Evolutionary conservation across 1,140 invertebrate genomes (phyloP).

Genomic region (Stegodyphus dumicola): DNA sequence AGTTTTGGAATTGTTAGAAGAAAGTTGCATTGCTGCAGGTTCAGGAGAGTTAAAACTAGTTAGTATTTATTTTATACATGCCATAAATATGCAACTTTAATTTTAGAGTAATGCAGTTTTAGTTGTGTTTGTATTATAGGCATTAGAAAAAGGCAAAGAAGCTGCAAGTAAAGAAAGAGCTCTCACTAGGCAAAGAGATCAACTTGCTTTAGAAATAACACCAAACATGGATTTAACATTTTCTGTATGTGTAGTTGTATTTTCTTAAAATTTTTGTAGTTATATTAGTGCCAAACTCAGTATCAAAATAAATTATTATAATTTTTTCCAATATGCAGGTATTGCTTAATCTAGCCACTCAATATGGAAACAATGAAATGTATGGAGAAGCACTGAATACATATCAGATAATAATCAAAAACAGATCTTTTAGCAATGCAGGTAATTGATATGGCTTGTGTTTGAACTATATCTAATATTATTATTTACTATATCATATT

Average conservation of each 20-base stretch:
- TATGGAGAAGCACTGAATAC: conserved; percentile 95
- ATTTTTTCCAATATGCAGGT: conserved; percentile 74
- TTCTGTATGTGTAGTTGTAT: conserved; percentile 75
- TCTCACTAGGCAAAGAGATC: conserved; percentile 90
- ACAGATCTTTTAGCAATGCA: conserved; percentile 86
- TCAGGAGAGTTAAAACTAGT: conserved; percentile 74
- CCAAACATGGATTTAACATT: conserved; percentile 95
- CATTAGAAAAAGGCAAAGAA: conserved; percentile 95
- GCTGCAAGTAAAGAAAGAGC: conserved; percentile 91
- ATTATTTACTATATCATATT: background rate
- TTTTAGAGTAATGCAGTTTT: background rate
- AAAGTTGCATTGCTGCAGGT: conserved; percentile 78
- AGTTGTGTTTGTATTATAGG: conserved; percentile 65
- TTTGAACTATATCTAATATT: too few relatives aligned
- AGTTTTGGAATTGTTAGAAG: conserved; percentile 86
- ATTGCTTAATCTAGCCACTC: conserved; percentile 91
- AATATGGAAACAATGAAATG: conserved; percentile 94
- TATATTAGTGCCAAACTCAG: background rate
- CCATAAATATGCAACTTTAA: background rate
- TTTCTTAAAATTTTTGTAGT: background rate
- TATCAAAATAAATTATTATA: background rate
- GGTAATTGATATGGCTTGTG: conserved; percentile 28
- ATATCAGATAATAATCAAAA: conserved; percentile 89
- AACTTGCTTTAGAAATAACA: conserved; percentile 84
- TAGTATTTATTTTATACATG: conserved; percentile 23